Conservation (phyloP, 2,888 invertebrate species). For the Macrosiphum euphorbiae region DNA sequence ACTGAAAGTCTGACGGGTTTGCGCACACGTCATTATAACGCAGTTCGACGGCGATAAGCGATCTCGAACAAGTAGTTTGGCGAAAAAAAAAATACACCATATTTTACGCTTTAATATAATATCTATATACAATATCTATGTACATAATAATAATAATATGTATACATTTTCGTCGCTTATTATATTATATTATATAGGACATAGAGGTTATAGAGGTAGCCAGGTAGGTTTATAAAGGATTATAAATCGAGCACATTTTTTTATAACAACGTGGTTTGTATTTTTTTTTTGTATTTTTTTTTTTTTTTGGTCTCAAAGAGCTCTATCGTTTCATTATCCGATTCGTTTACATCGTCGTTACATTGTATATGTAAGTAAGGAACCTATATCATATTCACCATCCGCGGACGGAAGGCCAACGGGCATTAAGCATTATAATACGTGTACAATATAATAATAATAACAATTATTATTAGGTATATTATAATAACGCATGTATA, state of each 20-base stretch:
- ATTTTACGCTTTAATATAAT: neutral
- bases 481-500: neutral
- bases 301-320: neutral
- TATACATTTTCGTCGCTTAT: neutral
- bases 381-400: neutral
- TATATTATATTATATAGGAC: neutral
- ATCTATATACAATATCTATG: neutral
- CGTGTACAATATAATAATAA: neutral
- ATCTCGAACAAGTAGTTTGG: constrained; percentile 35
- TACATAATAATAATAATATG: neutral
- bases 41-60: neutral
- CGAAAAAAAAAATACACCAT: constrained; percentile 21
- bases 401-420: neutral
- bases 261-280: neutral
- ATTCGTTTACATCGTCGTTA: neutral
- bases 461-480: constrained; percentile 4
- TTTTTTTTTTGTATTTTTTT: neutral
- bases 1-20: constrained; percentile 11
- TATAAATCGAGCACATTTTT: neutral
- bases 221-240: neutral
- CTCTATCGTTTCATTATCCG: neutral
- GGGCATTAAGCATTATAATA: neutral
- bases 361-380: neutral
- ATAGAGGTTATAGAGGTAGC: neutral
- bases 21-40: neutral